A percentile compares a stretch with the other conserved stretches of the same genome.
Evolutionary conservation across 2,797 vertebrate species (phyloP).

Genomic region (Lerista edwardsae): DNA sequence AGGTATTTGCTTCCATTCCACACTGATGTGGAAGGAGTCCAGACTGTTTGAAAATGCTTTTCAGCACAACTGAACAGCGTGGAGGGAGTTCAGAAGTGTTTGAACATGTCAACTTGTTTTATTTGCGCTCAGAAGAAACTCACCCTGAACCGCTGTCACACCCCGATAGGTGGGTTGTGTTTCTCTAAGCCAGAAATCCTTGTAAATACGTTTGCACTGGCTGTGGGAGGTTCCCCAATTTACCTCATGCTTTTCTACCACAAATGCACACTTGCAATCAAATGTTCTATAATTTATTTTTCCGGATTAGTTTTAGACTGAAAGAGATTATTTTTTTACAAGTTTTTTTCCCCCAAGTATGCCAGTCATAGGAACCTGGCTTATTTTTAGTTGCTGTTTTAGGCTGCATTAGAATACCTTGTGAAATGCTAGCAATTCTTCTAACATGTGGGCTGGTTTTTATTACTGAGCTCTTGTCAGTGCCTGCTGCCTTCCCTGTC

Average conservation of each 20-base stretch:
- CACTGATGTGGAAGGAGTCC: background rate
- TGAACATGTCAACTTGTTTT: background rate
- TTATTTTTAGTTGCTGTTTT: conserved; percentile 19
- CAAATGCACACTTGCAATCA: background rate
- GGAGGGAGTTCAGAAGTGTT: background rate
- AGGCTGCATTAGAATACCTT: background rate
- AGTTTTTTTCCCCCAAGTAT: background rate
- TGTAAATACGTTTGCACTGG: background rate
- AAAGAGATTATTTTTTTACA: conserved; percentile 11
- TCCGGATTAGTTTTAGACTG: conserved; percentile 7
- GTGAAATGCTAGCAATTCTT: background rate
- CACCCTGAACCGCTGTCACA: background rate
- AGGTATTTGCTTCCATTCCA: background rate
- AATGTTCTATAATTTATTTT: background rate
- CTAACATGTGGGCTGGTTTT: background rate
- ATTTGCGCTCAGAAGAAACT: background rate
- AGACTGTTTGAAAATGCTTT: background rate
- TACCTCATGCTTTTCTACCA: background rate
- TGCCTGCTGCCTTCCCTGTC: background rate
- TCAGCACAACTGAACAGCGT: conserved; percentile 11
- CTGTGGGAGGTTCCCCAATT: background rate
- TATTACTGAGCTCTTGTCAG: conserved; percentile 6
- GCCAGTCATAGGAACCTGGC: background rate
- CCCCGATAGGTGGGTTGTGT: background rate
- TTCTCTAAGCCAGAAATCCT: background rate